phyloP scores from a whole-genome alignment of 2,888 invertebrate species.

The Tillus elongatus region DNA sequence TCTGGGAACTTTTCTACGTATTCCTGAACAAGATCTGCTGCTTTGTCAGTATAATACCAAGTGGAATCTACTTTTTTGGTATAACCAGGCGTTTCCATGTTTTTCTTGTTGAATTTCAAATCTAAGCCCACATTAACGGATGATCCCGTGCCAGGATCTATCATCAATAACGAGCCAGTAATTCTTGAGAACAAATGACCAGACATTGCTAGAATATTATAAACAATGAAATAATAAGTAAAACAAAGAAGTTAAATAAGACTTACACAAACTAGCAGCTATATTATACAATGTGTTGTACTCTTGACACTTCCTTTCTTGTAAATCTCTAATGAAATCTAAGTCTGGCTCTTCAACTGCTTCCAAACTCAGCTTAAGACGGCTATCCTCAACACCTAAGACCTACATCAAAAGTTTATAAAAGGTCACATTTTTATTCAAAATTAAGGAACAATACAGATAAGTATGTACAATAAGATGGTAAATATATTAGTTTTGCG shows the following conservation, averaged over 20 bases:
- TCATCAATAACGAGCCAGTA: conserved; percentile 74
- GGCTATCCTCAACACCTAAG: conserved; percentile 52
- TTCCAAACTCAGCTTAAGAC: conserved; percentile 50
- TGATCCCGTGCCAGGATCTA: conserved; percentile 40
- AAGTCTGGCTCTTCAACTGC: conserved; percentile 48
- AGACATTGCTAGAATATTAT: conserved; percentile 48
- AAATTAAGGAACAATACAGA: too few species aligned
- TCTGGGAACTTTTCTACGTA: conserved; percentile 67
- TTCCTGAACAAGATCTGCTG: conserved; percentile 57
- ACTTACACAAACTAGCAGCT: conserved; percentile 50
- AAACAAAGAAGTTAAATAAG: conserved; percentile 9
- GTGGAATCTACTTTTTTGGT: conserved; percentile 58
- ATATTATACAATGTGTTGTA: conserved; percentile 51
- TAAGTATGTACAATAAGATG: too few species aligned
- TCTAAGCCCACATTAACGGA: conserved; percentile 82
- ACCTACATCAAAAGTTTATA: too few species aligned
- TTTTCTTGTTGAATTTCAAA: conserved; percentile 78
- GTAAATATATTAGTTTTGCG: too few species aligned
- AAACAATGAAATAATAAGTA: conserved; percentile 7
- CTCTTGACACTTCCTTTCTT: conserved; percentile 33
- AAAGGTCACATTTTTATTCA: too few species aligned
- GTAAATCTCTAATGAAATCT: conserved; percentile 28
- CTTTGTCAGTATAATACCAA: conserved; percentile 77
- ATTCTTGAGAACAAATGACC: conserved; percentile 69
- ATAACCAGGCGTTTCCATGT: conserved; percentile 69